phyloP scores from a whole-genome alignment of 2,888 invertebrate genomes.

The Trypoxylon attenuatum region DNA sequence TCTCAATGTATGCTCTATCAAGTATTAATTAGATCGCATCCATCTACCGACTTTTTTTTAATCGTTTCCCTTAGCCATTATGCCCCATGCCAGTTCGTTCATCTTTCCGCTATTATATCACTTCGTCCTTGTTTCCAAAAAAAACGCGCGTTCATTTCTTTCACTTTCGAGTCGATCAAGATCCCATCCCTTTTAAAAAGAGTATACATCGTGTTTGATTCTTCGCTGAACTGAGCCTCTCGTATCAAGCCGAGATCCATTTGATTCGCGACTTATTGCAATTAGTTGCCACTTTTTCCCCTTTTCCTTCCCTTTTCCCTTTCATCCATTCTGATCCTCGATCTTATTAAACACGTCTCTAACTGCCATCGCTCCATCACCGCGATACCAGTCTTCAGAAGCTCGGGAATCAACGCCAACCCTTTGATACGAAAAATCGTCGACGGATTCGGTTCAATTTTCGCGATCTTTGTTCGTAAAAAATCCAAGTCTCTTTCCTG shows the following conservation, averaged over 20 bases:
- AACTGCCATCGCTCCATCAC: background rate
- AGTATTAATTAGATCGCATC: constrained; percentile 33
- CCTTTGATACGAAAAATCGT: background rate
- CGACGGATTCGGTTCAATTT: constrained; percentile 4
- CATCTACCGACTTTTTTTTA: constrained; percentile 3
- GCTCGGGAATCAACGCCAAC: background rate
- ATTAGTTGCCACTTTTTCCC: constrained; percentile 39
- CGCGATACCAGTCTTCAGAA: background rate
- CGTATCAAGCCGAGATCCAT: constrained; percentile 65
- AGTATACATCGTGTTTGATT: constrained; percentile 69
- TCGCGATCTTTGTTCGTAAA: constrained; percentile 3
- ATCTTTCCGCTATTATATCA: no score
- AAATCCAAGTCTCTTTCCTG: background rate
- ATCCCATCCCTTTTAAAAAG: constrained; percentile 29
- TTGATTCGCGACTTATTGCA: constrained; percentile 70
- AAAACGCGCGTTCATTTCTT: constrained; percentile 12
- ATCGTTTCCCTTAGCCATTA: no score
- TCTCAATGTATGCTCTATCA: constrained; percentile 58
- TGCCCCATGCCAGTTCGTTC: no score
- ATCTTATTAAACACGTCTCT: no score
- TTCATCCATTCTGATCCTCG: no score
- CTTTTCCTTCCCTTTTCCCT: background rate
- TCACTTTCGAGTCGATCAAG: no score
- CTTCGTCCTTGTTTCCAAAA: no score
- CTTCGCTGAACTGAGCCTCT: constrained; percentile 65